phyloP scores from a whole-genome alignment of 2,888 invertebrate species.

The Opisthograptis luteolata region DNA sequence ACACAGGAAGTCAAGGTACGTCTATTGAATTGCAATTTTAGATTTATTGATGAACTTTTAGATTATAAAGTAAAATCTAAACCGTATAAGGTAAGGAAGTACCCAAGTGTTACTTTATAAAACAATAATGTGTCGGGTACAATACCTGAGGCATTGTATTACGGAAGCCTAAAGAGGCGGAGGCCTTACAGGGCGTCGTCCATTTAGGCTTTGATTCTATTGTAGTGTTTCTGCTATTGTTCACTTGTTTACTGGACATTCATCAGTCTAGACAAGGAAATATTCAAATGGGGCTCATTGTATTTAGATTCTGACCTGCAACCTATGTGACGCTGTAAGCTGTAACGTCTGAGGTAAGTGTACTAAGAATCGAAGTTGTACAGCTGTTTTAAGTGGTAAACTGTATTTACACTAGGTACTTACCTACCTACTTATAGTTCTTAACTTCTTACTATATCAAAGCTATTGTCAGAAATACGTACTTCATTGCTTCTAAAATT shows the following conservation, averaged over 20 bases:
- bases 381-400: not conserved
- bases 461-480: not conserved
- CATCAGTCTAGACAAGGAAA: conserved; percentile 27
- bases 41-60: no score
- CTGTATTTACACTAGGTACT: not conserved
- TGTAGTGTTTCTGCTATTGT: conserved; percentile 34
- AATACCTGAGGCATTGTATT: no score
- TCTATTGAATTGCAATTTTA: conserved; percentile 12
- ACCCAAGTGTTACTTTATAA: conserved; percentile 4
- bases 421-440: not conserved
- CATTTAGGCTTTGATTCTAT: conserved; percentile 12
- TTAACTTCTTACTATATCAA: not conserved
- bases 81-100: not conserved
- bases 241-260: conserved; percentile 30
- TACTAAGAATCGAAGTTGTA: not conserved
- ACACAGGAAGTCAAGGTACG: conserved; percentile 24
- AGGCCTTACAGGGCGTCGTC: not conserved
- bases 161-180: no score
- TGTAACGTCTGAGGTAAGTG: not conserved
- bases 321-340: conserved; percentile 10
- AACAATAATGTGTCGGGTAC: conserved; percentile 6
- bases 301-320: conserved; percentile 54
- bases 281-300: conserved; percentile 50
- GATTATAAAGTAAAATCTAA: no score
- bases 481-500: no score